phyloP scores from a whole-genome alignment of 2,888 invertebrate species.

The Tenthredo livida region DNA sequence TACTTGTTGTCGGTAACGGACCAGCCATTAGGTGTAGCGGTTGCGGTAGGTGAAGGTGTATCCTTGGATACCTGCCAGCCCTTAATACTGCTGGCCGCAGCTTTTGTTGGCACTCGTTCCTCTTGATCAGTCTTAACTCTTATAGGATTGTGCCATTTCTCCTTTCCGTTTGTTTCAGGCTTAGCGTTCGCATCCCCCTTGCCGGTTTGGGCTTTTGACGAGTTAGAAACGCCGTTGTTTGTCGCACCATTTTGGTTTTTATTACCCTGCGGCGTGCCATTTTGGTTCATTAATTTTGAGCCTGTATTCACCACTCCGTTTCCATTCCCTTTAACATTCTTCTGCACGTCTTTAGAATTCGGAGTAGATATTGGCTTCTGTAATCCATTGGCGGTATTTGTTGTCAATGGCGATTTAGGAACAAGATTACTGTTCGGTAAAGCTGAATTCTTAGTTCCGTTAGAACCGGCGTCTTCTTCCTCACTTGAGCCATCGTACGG shows the following conservation, averaged over 20 bases:
- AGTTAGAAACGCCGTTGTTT: slow-evolving; percentile 53
- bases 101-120: slow-evolving; percentile 71
- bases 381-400: background rate
- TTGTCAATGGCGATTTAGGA: slow-evolving; percentile 6
- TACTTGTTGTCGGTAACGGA: slow-evolving; percentile 74
- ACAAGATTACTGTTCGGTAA: slow-evolving; percentile 27
- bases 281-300: slow-evolving; percentile 29
- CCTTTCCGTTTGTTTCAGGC: slow-evolving; percentile 65
- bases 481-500: slow-evolving; percentile 71
- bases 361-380: background rate
- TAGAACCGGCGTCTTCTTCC: slow-evolving; percentile 34
- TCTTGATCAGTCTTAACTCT: slow-evolving; percentile 67
- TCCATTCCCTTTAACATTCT: slow-evolving; percentile 10
- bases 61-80: slow-evolving; percentile 74
- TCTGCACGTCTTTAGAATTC: slow-evolving; percentile 26
- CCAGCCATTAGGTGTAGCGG: slow-evolving; percentile 73
- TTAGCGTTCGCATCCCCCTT: slow-evolving; percentile 66
- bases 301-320: background rate
- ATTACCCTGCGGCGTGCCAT: slow-evolving; percentile 24
- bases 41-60: slow-evolving; percentile 68
- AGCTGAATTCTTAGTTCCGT: slow-evolving; percentile 14
- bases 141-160: slow-evolving; percentile 69
- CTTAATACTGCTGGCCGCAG: slow-evolving; percentile 69
- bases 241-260: slow-evolving; percentile 51
- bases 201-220: slow-evolving; percentile 65